These are phyloP conservation scores for Tethea ocularis DNA, from an alignment of 2,888 invertebrate species.

Conservation along the genomic window DNA sequence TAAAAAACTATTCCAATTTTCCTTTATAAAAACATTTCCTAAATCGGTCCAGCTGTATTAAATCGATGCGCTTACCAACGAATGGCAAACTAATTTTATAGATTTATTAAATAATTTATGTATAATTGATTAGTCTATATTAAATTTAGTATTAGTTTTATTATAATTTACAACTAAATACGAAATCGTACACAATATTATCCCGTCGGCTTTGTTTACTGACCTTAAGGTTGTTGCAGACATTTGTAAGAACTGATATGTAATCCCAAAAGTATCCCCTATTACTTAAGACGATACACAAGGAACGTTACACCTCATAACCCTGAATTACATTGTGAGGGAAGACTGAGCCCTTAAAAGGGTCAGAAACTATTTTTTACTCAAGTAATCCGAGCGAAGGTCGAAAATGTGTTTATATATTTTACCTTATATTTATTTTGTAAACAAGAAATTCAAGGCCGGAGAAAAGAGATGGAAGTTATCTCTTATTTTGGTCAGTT, in stretches of 20 bases:
- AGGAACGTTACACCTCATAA: background rate
- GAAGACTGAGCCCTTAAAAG: background rate
- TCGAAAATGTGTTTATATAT: background rate
- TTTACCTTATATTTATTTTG: background rate
- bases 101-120: too few relatives aligned
- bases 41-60: too few relatives aligned
- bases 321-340: background rate
- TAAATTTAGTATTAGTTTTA: too few relatives aligned
- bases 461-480: too few relatives aligned
- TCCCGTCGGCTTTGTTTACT: background rate
- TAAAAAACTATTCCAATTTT: too few relatives aligned
- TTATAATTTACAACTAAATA: too few relatives aligned
- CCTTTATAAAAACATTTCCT: too few relatives aligned
- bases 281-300: background rate
- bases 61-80: too few relatives aligned
- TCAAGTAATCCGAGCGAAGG: background rate
- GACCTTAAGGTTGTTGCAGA: background rate
- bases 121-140: too few relatives aligned
- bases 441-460: background rate
- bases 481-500: too few relatives aligned
- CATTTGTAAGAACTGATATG: background rate
- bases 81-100: too few relatives aligned
- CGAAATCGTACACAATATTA: background rate
- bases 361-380: background rate
- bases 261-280: background rate